phyloP scores from a whole-genome alignment of 2,797 vertebrate species.

The Simalia tracyae region DNA sequence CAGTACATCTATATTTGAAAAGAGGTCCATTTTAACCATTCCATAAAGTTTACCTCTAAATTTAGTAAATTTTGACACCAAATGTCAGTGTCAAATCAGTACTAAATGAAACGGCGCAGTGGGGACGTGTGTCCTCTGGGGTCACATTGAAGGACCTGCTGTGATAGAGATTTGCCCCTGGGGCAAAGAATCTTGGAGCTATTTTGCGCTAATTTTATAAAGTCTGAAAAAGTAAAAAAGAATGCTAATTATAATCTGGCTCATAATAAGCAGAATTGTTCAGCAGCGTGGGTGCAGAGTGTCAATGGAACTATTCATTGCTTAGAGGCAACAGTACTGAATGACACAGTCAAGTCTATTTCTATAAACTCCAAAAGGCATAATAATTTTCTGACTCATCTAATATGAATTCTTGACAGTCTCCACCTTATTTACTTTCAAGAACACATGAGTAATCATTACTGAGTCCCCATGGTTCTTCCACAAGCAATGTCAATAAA shows the following conservation, averaged over 20 bases:
- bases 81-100: not conserved
- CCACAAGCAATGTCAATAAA: conserved; percentile 56
- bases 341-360: conserved; percentile 45
- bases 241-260: conserved; percentile 13
- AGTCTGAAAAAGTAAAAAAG: not conserved
- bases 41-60: too few species aligned
- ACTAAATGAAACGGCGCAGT: not conserved
- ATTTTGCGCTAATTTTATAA: not conserved
- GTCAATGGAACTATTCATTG: conserved; percentile 23
- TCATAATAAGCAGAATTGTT: conserved; percentile 17
- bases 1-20: too few species aligned
- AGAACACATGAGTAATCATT: conserved; percentile 67
- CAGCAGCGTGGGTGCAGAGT: conserved; percentile 11
- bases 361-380: conserved; percentile 53
- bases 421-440: conserved; percentile 66
- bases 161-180: not conserved
- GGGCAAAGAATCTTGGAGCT: not conserved
- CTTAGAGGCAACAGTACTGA: conserved; percentile 19
- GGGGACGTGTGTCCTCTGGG: not conserved
- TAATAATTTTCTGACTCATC: conserved; percentile 66
- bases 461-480: conserved; percentile 52
- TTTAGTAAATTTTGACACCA: too few species aligned
- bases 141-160: not conserved
- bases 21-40: too few species aligned
- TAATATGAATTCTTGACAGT: conserved; percentile 59